These are phyloP conservation scores for Hemicrepidius hirtus DNA, from an alignment of 2,888 invertebrate species.

Conservation along the genomic window DNA sequence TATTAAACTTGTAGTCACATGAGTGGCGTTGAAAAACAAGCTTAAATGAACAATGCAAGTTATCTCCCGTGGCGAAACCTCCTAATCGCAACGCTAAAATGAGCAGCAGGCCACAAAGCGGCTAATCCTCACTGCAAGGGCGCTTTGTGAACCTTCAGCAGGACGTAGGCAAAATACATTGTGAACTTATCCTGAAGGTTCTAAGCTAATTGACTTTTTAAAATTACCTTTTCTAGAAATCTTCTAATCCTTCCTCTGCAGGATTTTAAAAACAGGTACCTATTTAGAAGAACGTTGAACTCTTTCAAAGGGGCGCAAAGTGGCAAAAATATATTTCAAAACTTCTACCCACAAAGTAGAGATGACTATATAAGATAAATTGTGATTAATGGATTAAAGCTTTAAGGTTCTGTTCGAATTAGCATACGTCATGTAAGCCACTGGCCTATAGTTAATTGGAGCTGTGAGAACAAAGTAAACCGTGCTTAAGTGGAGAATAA, in stretches of 20 bases:
- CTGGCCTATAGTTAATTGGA: conserved; percentile 34
- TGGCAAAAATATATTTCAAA: conserved; percentile 3
- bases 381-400: conserved; percentile 34
- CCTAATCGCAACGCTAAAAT: conserved; percentile 53
- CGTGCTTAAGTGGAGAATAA: neutral
- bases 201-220: conserved; percentile 50
- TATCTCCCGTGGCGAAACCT: conserved; percentile 55
- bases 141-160: conserved; percentile 50
- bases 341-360: conserved; percentile 9
- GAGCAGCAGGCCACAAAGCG: conserved; percentile 52
- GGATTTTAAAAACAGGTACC: too few species aligned
- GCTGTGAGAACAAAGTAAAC: conserved; percentile 17
- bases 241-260: conserved; percentile 31
- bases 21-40: conserved; percentile 54
- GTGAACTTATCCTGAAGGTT: conserved; percentile 37
- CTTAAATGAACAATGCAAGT: conserved; percentile 56
- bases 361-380: conserved; percentile 34
- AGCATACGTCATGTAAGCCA: conserved; percentile 37
- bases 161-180: conserved; percentile 44
- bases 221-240: conserved; percentile 24
- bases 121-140: conserved; percentile 53
- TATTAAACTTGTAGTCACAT: conserved; percentile 54
- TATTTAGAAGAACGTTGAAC: conserved; percentile 4
- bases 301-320: neutral
- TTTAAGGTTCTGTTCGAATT: conserved; percentile 38